phyloP scores from a whole-genome alignment of 53 echinoderm and acorn worm genomes.

The Mesocentrotus franciscanus region DNA sequence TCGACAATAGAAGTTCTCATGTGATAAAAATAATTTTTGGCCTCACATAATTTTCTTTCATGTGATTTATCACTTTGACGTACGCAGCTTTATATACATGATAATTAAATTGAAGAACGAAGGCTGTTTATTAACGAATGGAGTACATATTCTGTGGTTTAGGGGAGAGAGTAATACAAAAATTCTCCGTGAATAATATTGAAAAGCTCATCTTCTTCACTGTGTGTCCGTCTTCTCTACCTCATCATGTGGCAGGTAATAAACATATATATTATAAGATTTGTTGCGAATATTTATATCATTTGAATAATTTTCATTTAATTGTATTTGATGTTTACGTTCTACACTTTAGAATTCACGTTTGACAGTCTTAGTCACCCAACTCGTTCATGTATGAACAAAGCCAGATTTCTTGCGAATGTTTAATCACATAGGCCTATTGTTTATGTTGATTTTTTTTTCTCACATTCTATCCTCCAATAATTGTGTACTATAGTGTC shows the following conservation, averaged over 20 bases:
- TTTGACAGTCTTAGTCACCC: no score
- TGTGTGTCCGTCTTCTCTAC: not conserved
- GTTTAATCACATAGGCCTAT: no score
- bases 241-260: slow-evolving; percentile 14
- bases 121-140: not conserved
- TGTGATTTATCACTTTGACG: not conserved
- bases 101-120: not conserved
- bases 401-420: no score
- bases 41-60: not conserved
- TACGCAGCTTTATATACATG: not conserved
- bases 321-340: not conserved
- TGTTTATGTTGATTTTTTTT: no score
- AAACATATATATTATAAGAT: not conserved
- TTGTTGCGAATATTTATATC: not conserved
- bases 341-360: not conserved
- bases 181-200: not conserved
- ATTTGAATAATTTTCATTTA: not conserved
- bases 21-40: not conserved
- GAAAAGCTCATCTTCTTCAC: not conserved
- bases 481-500: no score
- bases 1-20: not conserved
- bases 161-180: not conserved
- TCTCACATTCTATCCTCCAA: no score
- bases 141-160: not conserved
- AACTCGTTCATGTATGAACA: no score